phyloP scores from a whole-genome alignment of 2,888 invertebrate species.

The Sycophila texana region DNA sequence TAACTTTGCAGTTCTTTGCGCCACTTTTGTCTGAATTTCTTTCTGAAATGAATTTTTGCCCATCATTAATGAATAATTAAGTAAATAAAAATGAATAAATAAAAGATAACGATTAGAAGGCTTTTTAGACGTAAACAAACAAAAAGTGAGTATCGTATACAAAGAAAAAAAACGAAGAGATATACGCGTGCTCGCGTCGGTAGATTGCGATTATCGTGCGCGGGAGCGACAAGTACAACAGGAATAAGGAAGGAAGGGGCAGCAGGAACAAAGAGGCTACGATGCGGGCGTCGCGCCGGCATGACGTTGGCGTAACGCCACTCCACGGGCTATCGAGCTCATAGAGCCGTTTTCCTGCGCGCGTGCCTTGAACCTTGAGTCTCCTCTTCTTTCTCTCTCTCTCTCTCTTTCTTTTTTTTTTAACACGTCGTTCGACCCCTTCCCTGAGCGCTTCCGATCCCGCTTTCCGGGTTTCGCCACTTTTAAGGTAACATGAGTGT shows the following conservation, averaged over 20 bases:
- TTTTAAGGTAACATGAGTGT: too few relatives aligned
- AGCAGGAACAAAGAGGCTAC: conserved; percentile 31
- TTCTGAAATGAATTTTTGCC: too few relatives aligned
- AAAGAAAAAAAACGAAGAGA: neutral
- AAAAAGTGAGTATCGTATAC: neutral
- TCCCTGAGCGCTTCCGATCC: too few relatives aligned
- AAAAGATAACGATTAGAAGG: too few relatives aligned
- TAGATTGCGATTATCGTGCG: conserved; percentile 3
- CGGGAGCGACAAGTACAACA: neutral
- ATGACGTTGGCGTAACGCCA: conserved; percentile 30
- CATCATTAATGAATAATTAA: too few relatives aligned
- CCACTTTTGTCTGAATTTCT: too few relatives aligned
- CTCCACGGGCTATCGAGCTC: conserved; percentile 30
- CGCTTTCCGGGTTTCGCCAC: too few relatives aligned
- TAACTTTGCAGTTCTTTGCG: too few relatives aligned
- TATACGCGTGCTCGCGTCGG: neutral
- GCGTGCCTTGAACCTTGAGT: conserved; percentile 27
- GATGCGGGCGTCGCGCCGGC: conserved; percentile 48
- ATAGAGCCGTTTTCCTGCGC: conserved; percentile 20
- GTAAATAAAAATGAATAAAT: too few relatives aligned
- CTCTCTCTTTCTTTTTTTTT: neutral
- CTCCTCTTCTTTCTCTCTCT: too few relatives aligned
- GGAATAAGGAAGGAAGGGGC: conserved; percentile 7
- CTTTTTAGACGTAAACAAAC: neutral
- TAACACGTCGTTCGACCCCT: too few relatives aligned